Evolutionary conservation across 1,140 invertebrate genomes (phyloP).

Genomic region (Formica exsecta): DNA sequence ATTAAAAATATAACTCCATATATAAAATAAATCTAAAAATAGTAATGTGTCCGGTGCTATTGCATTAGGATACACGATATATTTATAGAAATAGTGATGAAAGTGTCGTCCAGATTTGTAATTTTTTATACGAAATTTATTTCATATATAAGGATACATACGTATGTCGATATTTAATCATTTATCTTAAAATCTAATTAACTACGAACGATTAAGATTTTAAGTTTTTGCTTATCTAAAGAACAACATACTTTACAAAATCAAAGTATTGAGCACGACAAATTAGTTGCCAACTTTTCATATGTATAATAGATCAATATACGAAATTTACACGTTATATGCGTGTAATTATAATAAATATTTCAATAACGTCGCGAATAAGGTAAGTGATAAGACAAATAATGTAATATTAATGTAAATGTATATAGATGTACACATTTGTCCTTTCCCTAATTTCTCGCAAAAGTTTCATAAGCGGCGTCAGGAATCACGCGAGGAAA

Average conservation of each 20-base stretch:
- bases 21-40: too few relatives aligned
- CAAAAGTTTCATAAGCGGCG: slow-evolving; percentile 8
- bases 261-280: not conserved
- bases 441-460: not conserved
- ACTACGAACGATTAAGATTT: not conserved
- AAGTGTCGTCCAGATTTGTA: slow-evolving; percentile 6
- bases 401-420: slow-evolving; percentile 52
- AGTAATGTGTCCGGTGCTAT: slow-evolving; percentile 7
- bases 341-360: slow-evolving; percentile 43
- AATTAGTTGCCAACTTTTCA: not conserved
- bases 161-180: slow-evolving; percentile 16
- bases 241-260: not conserved
- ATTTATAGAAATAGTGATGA: slow-evolving; percentile 20
- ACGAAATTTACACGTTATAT: slow-evolving; percentile 41
- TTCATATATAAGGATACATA: slow-evolving; percentile 13
- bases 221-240: slow-evolving; percentile 23
- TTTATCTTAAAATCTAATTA: slow-evolving; percentile 36
- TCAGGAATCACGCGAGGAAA: not conserved
- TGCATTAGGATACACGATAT: not conserved
- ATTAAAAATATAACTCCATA: too few relatives aligned
- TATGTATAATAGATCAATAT: not conserved
- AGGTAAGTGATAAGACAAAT: slow-evolving; percentile 59
- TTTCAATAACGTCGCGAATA: slow-evolving; percentile 48
- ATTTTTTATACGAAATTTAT: slow-evolving; percentile 31
- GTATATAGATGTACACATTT: slow-evolving; percentile 21